phyloP scores from a whole-genome alignment of 2,113 vertebrate genomes.

The Phoenicopterus ruber region DNA sequence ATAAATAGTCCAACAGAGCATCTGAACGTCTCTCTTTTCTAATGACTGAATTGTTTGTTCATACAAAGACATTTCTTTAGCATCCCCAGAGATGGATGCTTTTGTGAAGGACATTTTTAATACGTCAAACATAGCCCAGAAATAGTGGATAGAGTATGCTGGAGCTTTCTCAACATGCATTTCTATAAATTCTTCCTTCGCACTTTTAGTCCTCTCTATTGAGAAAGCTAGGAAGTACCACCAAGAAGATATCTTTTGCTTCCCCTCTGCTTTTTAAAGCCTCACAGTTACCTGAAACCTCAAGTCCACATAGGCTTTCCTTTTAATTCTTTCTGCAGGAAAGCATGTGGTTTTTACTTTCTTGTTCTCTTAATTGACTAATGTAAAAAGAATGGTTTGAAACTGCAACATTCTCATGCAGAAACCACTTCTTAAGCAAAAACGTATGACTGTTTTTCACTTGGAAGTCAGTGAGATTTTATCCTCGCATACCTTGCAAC shows the following conservation, averaged over 20 bases:
- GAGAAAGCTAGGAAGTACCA: background rate
- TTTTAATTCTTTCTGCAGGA: background rate
- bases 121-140: background rate
- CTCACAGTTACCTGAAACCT: background rate
- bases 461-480: background rate
- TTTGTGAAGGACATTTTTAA: background rate
- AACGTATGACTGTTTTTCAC: background rate
- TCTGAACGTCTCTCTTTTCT: background rate
- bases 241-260: background rate
- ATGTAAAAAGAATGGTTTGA: background rate
- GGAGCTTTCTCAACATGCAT: background rate
- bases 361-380: background rate
- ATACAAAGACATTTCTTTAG: background rate
- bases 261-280: background rate
- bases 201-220: background rate
- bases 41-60: background rate
- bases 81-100: background rate
- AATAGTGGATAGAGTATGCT: fast-evolving
- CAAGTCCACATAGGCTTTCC: background rate
- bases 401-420: background rate
- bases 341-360: background rate
- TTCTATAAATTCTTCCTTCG: background rate
- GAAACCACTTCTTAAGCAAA: background rate
- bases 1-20: background rate
- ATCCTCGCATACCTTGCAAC: background rate